A percentile compares a stretch with the other conserved stretches of the same genome.
phyloP scores from a whole-genome alignment of 2,113 vertebrate species.

The Microcebus jonahi region DNA sequence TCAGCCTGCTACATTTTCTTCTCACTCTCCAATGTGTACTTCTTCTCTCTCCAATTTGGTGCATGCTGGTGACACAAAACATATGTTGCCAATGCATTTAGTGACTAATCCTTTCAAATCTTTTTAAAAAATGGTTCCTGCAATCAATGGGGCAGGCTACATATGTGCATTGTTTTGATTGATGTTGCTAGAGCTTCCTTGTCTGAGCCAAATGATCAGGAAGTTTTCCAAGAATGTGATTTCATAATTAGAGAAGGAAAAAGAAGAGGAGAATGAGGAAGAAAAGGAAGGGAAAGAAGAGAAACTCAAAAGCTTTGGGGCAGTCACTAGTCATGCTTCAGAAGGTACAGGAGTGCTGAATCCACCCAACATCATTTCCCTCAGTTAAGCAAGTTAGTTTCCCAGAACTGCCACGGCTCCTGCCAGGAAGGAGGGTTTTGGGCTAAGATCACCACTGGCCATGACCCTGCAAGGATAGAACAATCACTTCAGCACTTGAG shows the following conservation, averaged over 20 bases:
- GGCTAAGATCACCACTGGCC: fast-evolving
- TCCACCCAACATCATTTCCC: neutral
- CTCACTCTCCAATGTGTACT: neutral
- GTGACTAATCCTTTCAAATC: neutral
- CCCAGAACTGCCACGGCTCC: too few relatives aligned
- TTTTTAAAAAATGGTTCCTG: neutral
- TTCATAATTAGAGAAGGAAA: neutral
- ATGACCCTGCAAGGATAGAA: neutral
- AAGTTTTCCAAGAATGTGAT: neutral
- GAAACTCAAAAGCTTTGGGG: neutral
- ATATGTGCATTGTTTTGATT: neutral
- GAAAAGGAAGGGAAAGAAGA: neutral
- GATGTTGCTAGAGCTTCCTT: neutral
- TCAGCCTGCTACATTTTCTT: neutral
- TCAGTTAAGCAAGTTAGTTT: neutral
- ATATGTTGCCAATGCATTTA: neutral
- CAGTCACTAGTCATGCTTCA: neutral
- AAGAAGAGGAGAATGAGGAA: neutral
- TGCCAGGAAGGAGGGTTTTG: neutral
- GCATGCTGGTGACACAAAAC: too few relatives aligned
- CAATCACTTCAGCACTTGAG: neutral
- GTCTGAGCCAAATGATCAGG: neutral
- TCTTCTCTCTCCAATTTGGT: neutral
- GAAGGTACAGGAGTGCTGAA: neutral
- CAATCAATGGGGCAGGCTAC: neutral